These are phyloP conservation scores for Gnatocerus cornutus DNA, from an alignment of 2,888 invertebrate species.

Conservation along the genomic window DNA sequence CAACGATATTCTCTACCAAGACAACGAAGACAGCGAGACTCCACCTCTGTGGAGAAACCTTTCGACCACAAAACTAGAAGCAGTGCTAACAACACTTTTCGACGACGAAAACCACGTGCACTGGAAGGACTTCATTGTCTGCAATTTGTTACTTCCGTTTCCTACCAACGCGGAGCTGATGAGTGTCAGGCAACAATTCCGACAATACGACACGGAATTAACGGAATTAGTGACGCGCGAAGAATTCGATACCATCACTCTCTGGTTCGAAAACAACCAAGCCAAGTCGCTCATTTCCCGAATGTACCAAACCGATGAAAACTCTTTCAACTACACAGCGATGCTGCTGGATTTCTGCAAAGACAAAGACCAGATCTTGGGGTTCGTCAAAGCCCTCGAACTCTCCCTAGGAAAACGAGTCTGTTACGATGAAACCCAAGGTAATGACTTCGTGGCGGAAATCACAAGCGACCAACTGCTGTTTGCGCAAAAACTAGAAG, in stretches of 20 bases:
- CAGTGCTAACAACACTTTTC: constrained; percentile 71
- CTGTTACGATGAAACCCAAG: constrained; percentile 72
- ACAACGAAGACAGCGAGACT: constrained; percentile 61
- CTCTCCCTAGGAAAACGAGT: constrained; percentile 74
- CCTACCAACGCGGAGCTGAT: constrained; percentile 75
- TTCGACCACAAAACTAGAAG: constrained; percentile 58
- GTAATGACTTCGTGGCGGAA: constrained; percentile 70
- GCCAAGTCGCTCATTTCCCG: constrained; percentile 75
- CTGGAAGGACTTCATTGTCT: constrained; percentile 80
- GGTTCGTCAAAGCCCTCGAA: constrained; percentile 75
- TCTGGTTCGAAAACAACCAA: constrained; percentile 70
- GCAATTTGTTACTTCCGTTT: constrained; percentile 74
- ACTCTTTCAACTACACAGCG: constrained; percentile 76
- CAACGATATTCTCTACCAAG: constrained; percentile 68
- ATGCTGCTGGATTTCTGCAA: constrained; percentile 79
- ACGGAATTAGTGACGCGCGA: constrained; percentile 67
- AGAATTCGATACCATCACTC: constrained; percentile 64
- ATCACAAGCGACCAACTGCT: constrained; percentile 48
- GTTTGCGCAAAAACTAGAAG: constrained; percentile 55
- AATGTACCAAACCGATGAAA: constrained; percentile 72
- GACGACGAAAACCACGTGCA: constrained; percentile 75
- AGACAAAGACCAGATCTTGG: constrained; percentile 72
- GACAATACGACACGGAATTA: constrained; percentile 70
- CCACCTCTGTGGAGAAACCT: constrained; percentile 68
- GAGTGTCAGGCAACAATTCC: constrained; percentile 71